phyloP scores from a whole-genome alignment of 1,140 invertebrate genomes.

The Danaus melanippus region DNA sequence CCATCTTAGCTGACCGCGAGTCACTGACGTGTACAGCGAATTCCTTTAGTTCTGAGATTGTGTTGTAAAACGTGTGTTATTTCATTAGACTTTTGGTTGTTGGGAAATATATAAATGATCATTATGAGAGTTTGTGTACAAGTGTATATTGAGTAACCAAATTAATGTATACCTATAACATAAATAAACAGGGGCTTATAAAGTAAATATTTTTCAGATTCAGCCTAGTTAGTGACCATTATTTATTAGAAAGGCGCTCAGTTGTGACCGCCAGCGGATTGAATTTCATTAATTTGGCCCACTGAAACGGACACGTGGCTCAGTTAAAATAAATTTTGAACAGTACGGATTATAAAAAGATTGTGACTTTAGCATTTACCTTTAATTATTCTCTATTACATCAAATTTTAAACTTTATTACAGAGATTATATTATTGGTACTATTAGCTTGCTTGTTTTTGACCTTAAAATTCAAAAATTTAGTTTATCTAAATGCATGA shows the following conservation, averaged over 20 bases:
- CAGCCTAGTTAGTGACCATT: conserved; percentile 28
- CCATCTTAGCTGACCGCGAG: conserved; percentile 28
- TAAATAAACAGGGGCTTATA: too few species aligned
- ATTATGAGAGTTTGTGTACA: not conserved
- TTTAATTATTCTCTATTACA: too few species aligned
- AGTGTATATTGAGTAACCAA: not conserved
- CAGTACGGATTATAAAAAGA: too few species aligned
- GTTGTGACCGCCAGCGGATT: conserved; percentile 36
- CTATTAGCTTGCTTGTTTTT: too few species aligned
- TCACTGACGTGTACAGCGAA: conserved; percentile 27
- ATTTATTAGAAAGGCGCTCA: conserved; percentile 38
- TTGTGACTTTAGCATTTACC: too few species aligned
- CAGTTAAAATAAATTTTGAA: conserved; percentile 6
- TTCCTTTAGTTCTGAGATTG: conserved; percentile 32
- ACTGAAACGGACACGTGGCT: conserved; percentile 40
- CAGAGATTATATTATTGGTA: too few species aligned
- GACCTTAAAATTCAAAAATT: too few species aligned
- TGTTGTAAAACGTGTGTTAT: conserved; percentile 21
- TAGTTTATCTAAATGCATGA: too few species aligned
- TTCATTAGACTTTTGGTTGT: conserved; percentile 22
- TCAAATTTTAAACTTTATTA: too few species aligned
- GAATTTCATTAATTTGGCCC: conserved; percentile 43
- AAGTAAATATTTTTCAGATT: not conserved
- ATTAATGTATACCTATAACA: too few species aligned
- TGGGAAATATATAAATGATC: conserved; percentile 14